Evolutionary conservation across 2,797 vertebrate genomes (phyloP).

Genomic region (Hippocampus kuda): DNA sequence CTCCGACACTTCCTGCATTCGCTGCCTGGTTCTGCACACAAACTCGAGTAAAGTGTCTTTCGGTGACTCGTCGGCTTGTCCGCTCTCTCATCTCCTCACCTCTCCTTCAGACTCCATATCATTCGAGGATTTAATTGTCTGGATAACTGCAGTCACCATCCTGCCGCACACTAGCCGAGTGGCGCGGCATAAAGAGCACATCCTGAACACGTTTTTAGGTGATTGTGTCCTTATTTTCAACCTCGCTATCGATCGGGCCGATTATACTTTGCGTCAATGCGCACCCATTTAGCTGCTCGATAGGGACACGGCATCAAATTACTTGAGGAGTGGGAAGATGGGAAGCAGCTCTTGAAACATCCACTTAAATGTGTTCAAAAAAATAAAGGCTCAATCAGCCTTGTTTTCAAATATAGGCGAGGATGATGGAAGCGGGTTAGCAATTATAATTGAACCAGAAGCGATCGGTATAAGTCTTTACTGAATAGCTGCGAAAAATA

Average conservation of each 20-base stretch:
- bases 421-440: slow-evolving; percentile 10
- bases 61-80: slow-evolving; percentile 14
- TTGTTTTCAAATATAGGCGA: slow-evolving; percentile 20
- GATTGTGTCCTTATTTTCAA: slow-evolving; percentile 42
- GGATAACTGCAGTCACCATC: slow-evolving; percentile 38
- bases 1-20: neutral
- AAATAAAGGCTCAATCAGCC: slow-evolving; percentile 35
- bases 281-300: slow-evolving; percentile 50
- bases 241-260: slow-evolving; percentile 57
- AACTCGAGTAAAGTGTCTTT: slow-evolving; percentile 5
- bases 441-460: neutral
- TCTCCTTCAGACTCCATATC: slow-evolving; percentile 38
- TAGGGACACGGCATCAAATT: slow-evolving; percentile 52
- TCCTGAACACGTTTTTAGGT: slow-evolving; percentile 43
- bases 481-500: neutral
- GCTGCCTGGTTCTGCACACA: neutral
- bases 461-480: neutral
- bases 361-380: slow-evolving; percentile 45
- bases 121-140: slow-evolving; percentile 59
- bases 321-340: slow-evolving; percentile 59
- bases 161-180: slow-evolving; percentile 30
- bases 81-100: slow-evolving; percentile 36
- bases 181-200: slow-evolving; percentile 36
- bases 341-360: slow-evolving; percentile 54
- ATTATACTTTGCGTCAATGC: slow-evolving; percentile 55